Evolutionary conservation across 2,888 invertebrate species (phyloP).

Genomic region (Ochropleura leucogaster): DNA sequence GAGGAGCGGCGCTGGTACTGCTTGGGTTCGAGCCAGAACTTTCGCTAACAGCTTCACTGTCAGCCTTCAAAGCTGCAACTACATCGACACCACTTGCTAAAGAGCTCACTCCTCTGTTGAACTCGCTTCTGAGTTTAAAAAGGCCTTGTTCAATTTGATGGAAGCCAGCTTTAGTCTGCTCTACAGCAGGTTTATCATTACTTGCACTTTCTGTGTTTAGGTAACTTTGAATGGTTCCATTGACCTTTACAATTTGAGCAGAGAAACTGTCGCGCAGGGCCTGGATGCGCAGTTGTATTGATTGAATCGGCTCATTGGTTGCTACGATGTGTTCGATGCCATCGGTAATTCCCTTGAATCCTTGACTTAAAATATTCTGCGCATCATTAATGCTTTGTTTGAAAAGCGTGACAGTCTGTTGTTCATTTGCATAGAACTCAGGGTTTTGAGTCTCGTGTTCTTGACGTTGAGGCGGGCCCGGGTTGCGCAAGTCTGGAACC

Average conservation of each 20-base stretch:
- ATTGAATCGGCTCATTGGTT: conserved; percentile 75
- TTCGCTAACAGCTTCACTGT: conserved; percentile 58
- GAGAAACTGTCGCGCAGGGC: conserved; percentile 76
- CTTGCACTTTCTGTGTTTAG: conserved; percentile 66
- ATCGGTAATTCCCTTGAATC: conserved; percentile 76
- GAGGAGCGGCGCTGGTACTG: conserved; percentile 32
- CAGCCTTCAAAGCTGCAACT: conserved; percentile 74
- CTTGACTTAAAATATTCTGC: conserved; percentile 70
- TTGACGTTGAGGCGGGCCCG: conserved; percentile 84
- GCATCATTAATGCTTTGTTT: conserved; percentile 78
- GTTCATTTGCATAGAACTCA: conserved; percentile 74
- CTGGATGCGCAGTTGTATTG: conserved; percentile 76
- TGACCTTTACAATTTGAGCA: conserved; percentile 78
- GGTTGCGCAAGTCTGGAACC: conserved; percentile 79
- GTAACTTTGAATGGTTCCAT: conserved; percentile 75
- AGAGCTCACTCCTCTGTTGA: conserved; percentile 76
- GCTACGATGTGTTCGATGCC: conserved; percentile 76
- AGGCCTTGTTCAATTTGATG: conserved; percentile 70
- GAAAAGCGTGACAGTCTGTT: conserved; percentile 71
- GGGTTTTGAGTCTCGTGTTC: conserved; percentile 86
- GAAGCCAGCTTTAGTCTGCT: conserved; percentile 67
- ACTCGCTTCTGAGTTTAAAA: conserved; percentile 76
- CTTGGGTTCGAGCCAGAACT: conserved; percentile 20
- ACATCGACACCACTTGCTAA: conserved; percentile 78
- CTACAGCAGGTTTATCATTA: conserved; percentile 44